Base-by-base conservation (phyloP, 2,888 invertebrate species). In the Thecophora atra region DNA sequence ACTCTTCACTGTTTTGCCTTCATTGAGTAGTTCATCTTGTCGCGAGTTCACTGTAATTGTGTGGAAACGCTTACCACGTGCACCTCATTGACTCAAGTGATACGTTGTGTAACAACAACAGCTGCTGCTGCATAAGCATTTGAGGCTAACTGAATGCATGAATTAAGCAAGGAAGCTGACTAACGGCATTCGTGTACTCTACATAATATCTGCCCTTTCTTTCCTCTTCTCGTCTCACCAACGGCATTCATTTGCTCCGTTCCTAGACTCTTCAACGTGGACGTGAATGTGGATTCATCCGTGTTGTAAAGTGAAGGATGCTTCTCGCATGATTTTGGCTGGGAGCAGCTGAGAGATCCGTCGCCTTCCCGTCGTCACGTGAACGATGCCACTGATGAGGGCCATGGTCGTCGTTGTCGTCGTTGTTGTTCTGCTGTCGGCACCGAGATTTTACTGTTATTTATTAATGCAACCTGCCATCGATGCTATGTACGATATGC, bases 101-200 rank as follows among this genome's bases (percentile, higher is more conserved):
- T 26, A 17, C 13, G 28, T 15, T 24, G 17, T 24, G n/a, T n/a
- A n/a, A n/a, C n/a, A n/a, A n/a, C n/a, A n/a, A n/a, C n/a, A n/a
- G n/a, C n/a, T n/a, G n/a, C n/a, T n/a, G n/a, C n/a, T n/a, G n/a
- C n/a, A n/a, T 13, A n/a, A n/a, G 30, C 30, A 19, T 67, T 67
- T 54, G 66, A 67, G 37, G 28, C 54, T 54, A 67, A 52, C 54
- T 67, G 52, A 54, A 67, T 52, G 66, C 66, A 19, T 67, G 66
- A 51, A 67, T 67, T 54, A 67, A 67, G 54, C 66, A 28, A 26
- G 15, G 51, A 26, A 21, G 24, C 37, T 26, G 11, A 26, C 44
- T 47, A 28, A 65, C 17, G 51, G 65, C 7, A 28, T 21, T 24
- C 19, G 52, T 5, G 51, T 37, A 37, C 37, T 37, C 37, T 37